Evolutionary conservation across 2,888 invertebrate genomes (phyloP), one percentile per base, ranked within the genome.

Genomic region (Bedellia somnulentella): DNA sequence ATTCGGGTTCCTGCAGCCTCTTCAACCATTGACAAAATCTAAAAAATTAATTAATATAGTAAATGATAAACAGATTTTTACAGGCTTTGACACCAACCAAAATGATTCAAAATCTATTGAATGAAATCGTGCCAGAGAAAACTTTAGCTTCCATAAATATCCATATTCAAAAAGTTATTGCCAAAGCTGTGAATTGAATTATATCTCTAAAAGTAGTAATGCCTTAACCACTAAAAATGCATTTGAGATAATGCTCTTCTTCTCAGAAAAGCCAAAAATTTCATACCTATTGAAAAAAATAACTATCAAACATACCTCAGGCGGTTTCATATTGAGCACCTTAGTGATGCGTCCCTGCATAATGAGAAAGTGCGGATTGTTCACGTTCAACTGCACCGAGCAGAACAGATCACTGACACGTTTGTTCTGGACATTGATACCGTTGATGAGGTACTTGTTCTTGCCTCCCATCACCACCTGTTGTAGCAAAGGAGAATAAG

Each of bases 261-360:
- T n/a, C n/a, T n/a, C n/a, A n/a, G n/a, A n/a, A n/a, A n/a, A n/a
- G n/a, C n/a, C n/a, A n/a, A n/a, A n/a, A n/a, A n/a, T n/a, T n/a
- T n/a, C n/a, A n/a, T n/a, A n/a, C n/a, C n/a, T n/a, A n/a, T n/a
- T n/a, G n/a, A n/a, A n/a, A n/a, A n/a, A n/a, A n/a, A n/a, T n/a
- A n/a, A n/a, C n/a, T n/a, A n/a, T n/a, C n/a, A n/a, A n/a, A n/a
- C 9, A 12, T 60, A 93, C 93, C 81, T 99, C 98, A 25, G 85
- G 82, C 0, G 99, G 96, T 55, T 97, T 99, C 98, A 99, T 99
- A 58, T 95, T 98, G 15, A 99, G 77, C 2, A 99, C 98, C 78
- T 99, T 98, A 2, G 98, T 98, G 42, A 99, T 96, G 39, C 95
- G 83, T 0, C 99, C 99, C 79, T 99, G 99, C 98, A 99, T 98